phyloP scores from a whole-genome alignment of 2,113 vertebrate species.

The Morone saxatilis region DNA sequence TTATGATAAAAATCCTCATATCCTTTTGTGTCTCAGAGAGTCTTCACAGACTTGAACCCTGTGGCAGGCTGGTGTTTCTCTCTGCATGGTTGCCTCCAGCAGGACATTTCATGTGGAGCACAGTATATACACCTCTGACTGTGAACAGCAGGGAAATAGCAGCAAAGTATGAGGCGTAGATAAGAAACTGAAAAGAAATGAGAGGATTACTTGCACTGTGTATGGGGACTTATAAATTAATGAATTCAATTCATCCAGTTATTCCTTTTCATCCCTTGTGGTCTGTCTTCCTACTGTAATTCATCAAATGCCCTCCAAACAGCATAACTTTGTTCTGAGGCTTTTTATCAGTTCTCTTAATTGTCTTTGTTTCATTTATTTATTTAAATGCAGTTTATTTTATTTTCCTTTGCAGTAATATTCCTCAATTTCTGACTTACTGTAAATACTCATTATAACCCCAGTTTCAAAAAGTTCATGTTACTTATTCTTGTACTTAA shows the following conservation, averaged over 20 bases:
- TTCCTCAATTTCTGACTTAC: neutral
- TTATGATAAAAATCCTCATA: neutral
- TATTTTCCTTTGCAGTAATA: neutral
- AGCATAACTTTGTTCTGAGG: neutral
- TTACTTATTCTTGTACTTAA: too few species aligned
- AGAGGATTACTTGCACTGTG: neutral
- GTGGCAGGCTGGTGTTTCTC: conserved; percentile 12
- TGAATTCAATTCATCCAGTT: neutral
- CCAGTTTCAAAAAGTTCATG: neutral
- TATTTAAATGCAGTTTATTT: neutral
- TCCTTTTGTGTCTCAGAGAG: neutral
- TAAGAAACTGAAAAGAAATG: conserved; percentile 47
- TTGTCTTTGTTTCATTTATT: neutral
- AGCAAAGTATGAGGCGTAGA: conserved; percentile 57
- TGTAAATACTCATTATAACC: neutral
- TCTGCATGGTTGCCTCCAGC: conserved; percentile 5
- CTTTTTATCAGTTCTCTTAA: neutral
- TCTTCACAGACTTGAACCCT: neutral
- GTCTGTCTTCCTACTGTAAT: neutral
- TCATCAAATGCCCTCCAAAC: neutral
- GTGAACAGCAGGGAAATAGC: conserved; percentile 64
- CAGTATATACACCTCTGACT: conserved; percentile 42
- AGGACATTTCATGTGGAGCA: neutral
- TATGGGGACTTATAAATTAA: neutral
- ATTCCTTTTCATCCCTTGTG: neutral